Evolutionary conservation across 2,888 invertebrate species (phyloP).

Genomic region (Tiphia femorata): DNA sequence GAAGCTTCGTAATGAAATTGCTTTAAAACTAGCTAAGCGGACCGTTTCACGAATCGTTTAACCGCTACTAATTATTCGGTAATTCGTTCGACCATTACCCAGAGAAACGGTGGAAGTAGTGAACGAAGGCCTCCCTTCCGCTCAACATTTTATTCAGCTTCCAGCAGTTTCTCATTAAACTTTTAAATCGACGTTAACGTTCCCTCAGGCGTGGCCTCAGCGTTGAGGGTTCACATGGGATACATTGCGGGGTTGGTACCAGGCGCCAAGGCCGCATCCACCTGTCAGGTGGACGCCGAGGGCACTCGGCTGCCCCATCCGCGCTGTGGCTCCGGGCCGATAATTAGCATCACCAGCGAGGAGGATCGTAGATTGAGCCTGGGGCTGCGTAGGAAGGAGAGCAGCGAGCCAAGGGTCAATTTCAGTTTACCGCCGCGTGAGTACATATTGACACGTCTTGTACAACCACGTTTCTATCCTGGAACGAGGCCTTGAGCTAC

Average conservation of each 20-base stretch:
- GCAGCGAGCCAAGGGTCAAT: constrained; percentile 76
- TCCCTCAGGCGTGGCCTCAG: constrained; percentile 75
- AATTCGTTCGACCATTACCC: no score
- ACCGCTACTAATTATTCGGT: no score
- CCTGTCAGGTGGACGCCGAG: constrained; percentile 61
- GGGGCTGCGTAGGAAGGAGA: constrained; percentile 61
- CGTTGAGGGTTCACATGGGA: constrained; percentile 80
- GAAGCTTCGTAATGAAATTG: no score
- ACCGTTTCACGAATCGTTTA: no score
- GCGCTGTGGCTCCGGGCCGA: constrained; percentile 65
- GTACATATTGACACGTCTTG: no score
- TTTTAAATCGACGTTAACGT: neutral
- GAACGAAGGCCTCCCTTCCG: no score
- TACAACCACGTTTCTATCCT: no score
- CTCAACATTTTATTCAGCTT: no score
- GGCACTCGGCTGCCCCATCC: constrained; percentile 56
- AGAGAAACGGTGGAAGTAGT: no score
- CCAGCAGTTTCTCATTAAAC: neutral
- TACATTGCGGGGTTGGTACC: constrained; percentile 80
- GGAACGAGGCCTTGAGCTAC: no score
- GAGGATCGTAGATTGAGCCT: constrained; percentile 63
- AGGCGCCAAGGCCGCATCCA: constrained; percentile 71
- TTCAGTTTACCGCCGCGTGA: constrained; percentile 68
- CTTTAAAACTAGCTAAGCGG: no score
- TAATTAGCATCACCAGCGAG: constrained; percentile 64